These are phyloP conservation scores for Podiceps cristatus DNA, from an alignment of 2,113 vertebrate genomes.

Conservation along the genomic window DNA sequence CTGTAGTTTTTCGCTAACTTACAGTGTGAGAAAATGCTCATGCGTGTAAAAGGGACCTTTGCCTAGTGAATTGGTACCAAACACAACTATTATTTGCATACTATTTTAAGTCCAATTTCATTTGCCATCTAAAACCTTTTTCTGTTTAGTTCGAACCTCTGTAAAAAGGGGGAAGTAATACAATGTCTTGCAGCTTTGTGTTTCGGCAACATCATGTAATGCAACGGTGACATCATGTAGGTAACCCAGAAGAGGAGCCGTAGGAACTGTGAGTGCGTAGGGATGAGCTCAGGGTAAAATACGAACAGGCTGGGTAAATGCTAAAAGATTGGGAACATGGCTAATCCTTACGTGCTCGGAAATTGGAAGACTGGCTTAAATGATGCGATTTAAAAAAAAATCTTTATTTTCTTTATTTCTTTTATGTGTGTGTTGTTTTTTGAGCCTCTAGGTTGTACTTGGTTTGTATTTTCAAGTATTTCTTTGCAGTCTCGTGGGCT, in stretches of 20 bases:
- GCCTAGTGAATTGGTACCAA: neutral
- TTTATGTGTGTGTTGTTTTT: neutral
- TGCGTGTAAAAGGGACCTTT: neutral
- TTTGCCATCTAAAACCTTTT: neutral
- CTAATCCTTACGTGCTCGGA: neutral
- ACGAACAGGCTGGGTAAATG: neutral
- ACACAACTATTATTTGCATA: neutral
- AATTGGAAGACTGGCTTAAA: neutral
- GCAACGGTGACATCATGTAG: neutral
- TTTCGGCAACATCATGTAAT: neutral
- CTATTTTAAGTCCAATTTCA: neutral
- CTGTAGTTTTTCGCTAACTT: neutral
- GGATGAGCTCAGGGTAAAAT: neutral
- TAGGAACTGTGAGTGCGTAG: neutral
- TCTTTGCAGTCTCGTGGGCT: neutral
- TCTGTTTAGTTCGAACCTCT: neutral
- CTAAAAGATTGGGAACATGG: neutral
- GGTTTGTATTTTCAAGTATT: neutral
- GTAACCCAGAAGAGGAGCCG: neutral
- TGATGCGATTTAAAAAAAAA: accelerated
- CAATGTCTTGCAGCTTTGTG: neutral
- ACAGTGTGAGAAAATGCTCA: neutral
- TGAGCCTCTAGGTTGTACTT: neutral
- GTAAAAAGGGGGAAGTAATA: neutral
- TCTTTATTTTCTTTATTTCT: neutral